phyloP scores from a whole-genome alignment of 2,797 vertebrate genomes.

The Trematomus bernacchii region DNA sequence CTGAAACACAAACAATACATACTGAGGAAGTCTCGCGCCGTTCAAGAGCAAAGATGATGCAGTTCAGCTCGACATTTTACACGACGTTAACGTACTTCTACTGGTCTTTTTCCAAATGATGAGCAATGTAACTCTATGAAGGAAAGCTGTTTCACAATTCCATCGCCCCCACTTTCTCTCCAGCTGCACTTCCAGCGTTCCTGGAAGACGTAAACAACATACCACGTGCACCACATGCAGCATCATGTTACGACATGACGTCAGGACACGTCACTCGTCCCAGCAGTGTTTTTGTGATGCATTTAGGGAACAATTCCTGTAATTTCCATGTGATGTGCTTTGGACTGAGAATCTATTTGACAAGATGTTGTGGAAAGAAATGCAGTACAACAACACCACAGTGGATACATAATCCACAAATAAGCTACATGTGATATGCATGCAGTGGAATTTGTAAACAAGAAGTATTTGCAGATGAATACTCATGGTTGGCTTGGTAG shows the following conservation, averaged over 20 bases:
- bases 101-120: conserved; percentile 68
- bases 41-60: background rate
- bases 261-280: conserved; percentile 15
- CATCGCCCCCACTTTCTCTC: background rate
- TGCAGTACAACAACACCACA: background rate
- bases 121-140: conserved; percentile 69
- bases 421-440: too few relatives aligned
- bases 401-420: background rate
- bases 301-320: background rate
- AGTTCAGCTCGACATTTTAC: conserved; percentile 53
- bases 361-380: background rate
- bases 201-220: conserved; percentile 84
- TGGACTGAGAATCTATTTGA: background rate
- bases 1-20: conserved; percentile 48
- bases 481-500: too few relatives aligned
- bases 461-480: too few relatives aligned
- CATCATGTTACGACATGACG: conserved; percentile 67
- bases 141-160: conserved; percentile 76
- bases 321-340: conserved; percentile 16
- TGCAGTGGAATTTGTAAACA: too few relatives aligned
- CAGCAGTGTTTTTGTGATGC: conserved; percentile 3
- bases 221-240: conserved; percentile 81
- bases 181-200: conserved; percentile 51
- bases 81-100: conserved; percentile 47
- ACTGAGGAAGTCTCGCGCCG: conserved; percentile 49